phyloP scores from a whole-genome alignment of 2,113 vertebrate species.

The Seriola aureovittata region DNA sequence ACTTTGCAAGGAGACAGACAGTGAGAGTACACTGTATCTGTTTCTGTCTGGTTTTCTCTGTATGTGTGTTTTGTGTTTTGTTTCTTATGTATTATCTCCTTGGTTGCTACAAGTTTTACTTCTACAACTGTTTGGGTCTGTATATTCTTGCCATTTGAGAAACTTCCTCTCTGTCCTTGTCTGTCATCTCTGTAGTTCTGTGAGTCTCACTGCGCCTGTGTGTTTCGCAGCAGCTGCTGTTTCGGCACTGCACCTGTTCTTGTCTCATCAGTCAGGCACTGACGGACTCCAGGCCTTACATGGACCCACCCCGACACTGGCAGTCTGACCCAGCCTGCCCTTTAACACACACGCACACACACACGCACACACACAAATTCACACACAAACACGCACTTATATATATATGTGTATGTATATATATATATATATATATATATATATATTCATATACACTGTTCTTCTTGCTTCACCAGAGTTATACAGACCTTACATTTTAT shows the following conservation, averaged over 20 bases:
- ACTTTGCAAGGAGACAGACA: constrained; percentile 31
- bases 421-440: background rate
- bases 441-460: background rate
- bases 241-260: constrained; percentile 83
- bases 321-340: constrained; percentile 49
- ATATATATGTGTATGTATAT: background rate
- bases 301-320: constrained; percentile 73
- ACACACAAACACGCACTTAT: background rate
- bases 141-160: background rate
- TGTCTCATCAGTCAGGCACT: constrained; percentile 81
- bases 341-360: constrained; percentile 9
- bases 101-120: constrained; percentile 44
- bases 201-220: constrained; percentile 26
- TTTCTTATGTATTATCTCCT: background rate
- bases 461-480: background rate
- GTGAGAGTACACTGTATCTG: background rate
- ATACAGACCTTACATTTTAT: background rate
- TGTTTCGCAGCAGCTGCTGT: constrained; percentile 80
- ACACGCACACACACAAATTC: background rate
- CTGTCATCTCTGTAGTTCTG: constrained; percentile 12
- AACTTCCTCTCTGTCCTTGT: constrained; percentile 22
- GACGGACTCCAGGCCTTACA: constrained; percentile 82
- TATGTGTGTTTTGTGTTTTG: background rate
- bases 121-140: constrained; percentile 9
- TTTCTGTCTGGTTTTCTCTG: constrained; percentile 20